These are phyloP conservation scores for Tipula vernalis DNA, from an alignment of 2,888 invertebrate genomes.

Conservation along the genomic window DNA sequence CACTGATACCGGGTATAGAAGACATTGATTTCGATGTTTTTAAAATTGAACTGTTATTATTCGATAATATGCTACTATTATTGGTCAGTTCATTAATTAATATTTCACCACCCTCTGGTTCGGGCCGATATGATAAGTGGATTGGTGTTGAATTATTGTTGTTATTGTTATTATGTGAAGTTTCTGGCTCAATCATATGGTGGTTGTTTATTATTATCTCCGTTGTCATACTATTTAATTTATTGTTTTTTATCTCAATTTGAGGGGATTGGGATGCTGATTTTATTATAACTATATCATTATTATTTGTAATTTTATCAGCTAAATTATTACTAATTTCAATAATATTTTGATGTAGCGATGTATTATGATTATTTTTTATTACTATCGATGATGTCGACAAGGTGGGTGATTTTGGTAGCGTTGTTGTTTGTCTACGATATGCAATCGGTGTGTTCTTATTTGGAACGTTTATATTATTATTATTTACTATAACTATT, in stretches of 20 bases:
- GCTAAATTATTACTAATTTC: background rate
- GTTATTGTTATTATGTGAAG: background rate
- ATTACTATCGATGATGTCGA: background rate
- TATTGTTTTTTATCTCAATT: background rate
- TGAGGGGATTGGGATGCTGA: background rate
- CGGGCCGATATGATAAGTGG: constrained; percentile 16
- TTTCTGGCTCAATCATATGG: background rate
- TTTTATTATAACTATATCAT: constrained; percentile 7
- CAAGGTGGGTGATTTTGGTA: background rate
- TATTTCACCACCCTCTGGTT: constrained; percentile 18
- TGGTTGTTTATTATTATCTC: constrained; percentile 11
- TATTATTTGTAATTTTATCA: background rate
- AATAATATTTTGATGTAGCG: background rate
- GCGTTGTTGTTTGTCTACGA: background rate
- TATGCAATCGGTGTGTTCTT: background rate
- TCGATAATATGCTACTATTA: background rate
- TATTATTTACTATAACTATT: background rate
- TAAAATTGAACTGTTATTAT: background rate
- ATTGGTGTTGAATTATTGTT: background rate
- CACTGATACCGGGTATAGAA: constrained; percentile 21
- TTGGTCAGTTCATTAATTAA: constrained; percentile 4
- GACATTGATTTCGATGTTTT: constrained; percentile 19
- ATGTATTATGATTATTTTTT: background rate
- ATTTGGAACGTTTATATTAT: background rate
- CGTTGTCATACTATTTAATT: background rate